Evolutionary conservation across 2,888 invertebrate species (phyloP).

Genomic region (Carterocephalus palaemon): DNA sequence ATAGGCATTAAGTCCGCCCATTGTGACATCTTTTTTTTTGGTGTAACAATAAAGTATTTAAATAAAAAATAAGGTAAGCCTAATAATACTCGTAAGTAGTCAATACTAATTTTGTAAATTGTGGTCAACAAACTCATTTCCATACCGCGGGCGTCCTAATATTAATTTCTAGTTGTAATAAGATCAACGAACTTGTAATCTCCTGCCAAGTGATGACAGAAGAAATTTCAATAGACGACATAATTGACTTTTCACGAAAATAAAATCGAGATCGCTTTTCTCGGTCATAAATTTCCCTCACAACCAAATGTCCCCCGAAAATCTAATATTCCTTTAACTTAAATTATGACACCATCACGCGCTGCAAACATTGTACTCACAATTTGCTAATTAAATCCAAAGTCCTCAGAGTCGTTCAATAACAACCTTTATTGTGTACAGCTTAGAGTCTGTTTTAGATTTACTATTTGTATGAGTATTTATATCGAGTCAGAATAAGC

Average conservation of each 20-base stretch:
- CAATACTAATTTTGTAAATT: too few species aligned
- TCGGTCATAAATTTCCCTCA: slow-evolving; percentile 19
- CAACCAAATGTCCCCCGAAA: slow-evolving; percentile 11
- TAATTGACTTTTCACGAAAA: slow-evolving; percentile 25
- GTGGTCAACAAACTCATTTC: too few species aligned
- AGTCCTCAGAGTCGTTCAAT: neutral
- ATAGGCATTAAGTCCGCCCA: too few species aligned
- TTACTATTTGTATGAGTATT: neutral
- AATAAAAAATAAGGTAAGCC: too few species aligned
- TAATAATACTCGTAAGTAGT: too few species aligned
- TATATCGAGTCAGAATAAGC: slow-evolving; percentile 8
- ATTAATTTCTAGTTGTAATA: neutral
- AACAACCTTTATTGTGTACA: neutral
- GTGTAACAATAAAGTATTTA: too few species aligned
- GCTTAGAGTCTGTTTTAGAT: neutral
- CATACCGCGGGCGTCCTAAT: too few species aligned
- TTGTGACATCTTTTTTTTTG: too few species aligned
- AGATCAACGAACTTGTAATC: slow-evolving; percentile 15
- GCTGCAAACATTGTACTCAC: slow-evolving; percentile 30
- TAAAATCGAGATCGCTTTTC: slow-evolving; percentile 20
- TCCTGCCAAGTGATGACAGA: slow-evolving; percentile 3
- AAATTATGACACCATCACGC: slow-evolving; percentile 24
- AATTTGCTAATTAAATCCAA: slow-evolving; percentile 28
- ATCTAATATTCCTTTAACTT: slow-evolving; percentile 25
- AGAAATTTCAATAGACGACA: slow-evolving; percentile 21